Percentiles rank a stretch among this genome's conserved stretches.
Evolutionary conservation across 37 sponge, comb jelly and placozoan species (phyloP).

Genomic region (Spongia lamella): DNA sequence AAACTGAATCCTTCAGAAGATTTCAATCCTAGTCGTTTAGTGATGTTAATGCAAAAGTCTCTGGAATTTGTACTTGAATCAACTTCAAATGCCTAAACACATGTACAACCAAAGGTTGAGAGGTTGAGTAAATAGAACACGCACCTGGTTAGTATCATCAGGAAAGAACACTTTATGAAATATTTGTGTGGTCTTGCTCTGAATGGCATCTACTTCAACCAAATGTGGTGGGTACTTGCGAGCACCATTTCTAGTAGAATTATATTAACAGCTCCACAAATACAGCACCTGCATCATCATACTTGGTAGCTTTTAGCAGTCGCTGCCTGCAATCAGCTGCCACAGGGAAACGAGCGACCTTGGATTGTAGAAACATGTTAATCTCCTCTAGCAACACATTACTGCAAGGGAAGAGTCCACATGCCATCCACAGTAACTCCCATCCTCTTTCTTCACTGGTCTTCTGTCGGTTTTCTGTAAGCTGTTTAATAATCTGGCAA

Average conservation of each 20-base stretch:
- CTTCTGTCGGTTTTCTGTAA: constrained; percentile 76
- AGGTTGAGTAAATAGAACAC: background rate
- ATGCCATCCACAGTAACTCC: constrained; percentile 92
- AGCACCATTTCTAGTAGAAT: constrained; percentile 70
- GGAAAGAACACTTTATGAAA: constrained; percentile 96
- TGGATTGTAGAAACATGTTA: constrained; percentile 68
- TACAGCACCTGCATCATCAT: no score
- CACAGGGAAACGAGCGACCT: constrained; percentile 46
- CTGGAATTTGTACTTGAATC: constrained; percentile 82
- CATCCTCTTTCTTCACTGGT: constrained; percentile 88
- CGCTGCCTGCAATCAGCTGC: constrained; percentile 80
- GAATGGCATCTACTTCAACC: constrained; percentile 94
- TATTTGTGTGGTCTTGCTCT: constrained; percentile 91
- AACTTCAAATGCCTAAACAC: constrained; percentile 82
- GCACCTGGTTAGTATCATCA: constrained; percentile 74
- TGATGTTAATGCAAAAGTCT: constrained; percentile 80
- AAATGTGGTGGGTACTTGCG: constrained; percentile 93
- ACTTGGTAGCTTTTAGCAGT: constrained; percentile 77
- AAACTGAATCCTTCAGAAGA: constrained; percentile 85
- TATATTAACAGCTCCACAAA: background rate
- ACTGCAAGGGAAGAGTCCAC: constrained; percentile 87
- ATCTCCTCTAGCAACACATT: constrained; percentile 76
- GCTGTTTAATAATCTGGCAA: constrained; percentile 90
- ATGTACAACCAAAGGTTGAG: background rate
- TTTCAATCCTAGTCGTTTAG: constrained; percentile 71